Conservation (phyloP, 2,113 vertebrate genomes). For the Colinus virginianus region DNA sequence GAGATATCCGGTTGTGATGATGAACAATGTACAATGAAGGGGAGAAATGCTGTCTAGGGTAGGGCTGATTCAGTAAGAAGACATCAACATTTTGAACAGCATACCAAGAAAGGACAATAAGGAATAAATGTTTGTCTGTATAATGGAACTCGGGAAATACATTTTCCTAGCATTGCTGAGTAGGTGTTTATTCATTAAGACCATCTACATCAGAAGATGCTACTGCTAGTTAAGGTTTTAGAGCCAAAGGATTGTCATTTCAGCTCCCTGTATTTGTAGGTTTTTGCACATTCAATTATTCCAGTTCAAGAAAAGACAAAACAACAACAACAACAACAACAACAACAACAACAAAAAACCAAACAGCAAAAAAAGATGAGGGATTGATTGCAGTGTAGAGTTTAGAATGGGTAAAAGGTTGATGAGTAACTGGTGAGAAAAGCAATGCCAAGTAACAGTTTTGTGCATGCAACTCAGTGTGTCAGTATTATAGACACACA, state of each 20-base stretch:
- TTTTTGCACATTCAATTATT: background rate
- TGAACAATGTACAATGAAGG: background rate
- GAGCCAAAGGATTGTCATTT: slow-evolving; percentile 30
- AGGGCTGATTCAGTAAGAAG: slow-evolving; percentile 49
- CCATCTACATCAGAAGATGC: slow-evolving; percentile 11
- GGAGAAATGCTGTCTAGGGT: background rate
- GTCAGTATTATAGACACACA: background rate
- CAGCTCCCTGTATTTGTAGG: slow-evolving; percentile 17
- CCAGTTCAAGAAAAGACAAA: background rate
- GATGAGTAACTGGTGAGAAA: background rate
- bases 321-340: background rate
- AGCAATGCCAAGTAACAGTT: background rate
- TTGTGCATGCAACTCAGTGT: background rate
- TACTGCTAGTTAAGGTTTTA: slow-evolving; percentile 30
- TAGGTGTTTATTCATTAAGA: slow-evolving; percentile 63
- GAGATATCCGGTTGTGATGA: slow-evolving; percentile 54
- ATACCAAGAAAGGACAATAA: slow-evolving; percentile 50
- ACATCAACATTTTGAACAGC: slow-evolving; percentile 34
- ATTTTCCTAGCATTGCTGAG: slow-evolving; percentile 64
- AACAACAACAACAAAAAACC: too few species aligned
- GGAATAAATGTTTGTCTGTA: slow-evolving; percentile 23
- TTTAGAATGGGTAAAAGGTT: background rate
- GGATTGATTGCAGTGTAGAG: background rate
- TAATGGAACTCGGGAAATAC: slow-evolving; percentile 63
- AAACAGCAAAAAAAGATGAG: background rate